Base-by-base conservation (phyloP, 2,888 invertebrate species). In the Alviniconcha strummeri region DNA sequence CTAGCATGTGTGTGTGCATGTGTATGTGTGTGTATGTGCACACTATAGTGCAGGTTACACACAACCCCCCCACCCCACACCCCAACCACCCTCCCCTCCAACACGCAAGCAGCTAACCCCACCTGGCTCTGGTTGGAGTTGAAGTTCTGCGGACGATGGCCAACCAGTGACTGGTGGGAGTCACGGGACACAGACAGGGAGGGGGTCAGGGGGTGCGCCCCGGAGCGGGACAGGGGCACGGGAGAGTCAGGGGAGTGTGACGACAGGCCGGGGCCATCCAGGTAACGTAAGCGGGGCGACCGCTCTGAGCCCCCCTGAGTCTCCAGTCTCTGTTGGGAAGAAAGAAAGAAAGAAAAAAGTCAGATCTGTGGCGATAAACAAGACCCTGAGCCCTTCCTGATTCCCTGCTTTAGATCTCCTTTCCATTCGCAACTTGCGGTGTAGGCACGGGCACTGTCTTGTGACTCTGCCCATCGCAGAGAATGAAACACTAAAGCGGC, bases 111-210 rank as follows among this genome's bases (percentile, higher is more conserved):
- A 60, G 8, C 2, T 8, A 5, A 78, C 78, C n/a, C n/a, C 15
- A 78, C 78, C 78, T 64, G 78, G 60, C n/a, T 17, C 54, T 75
- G 56, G 64, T 60, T 81, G 64, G 74, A 11, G 8, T 11, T 64
- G 54, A 64, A 81, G 72, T 81, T 81, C 5, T 81, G 81, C 2
- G 81, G 81, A 60, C 81, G 81, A n/a, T 81, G 81, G n/a, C 81
- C 64, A 5, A 81, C 75, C 6, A 81, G 64, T 4, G 75, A 75
- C 75, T 81, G 81, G 75, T 64, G 74, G n/a, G 19, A 57, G 54
- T 15, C 36, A 17, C 17, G 80, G 7, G 71, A 71, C 56, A 8
- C 13, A 17, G 17, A 8, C 56, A 57, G 72, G n/a, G 76, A 3
- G 6, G 81, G 57, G 9, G 56, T 56, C 15, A 54, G 7, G 56